Conservation (phyloP, 92 coral and sea anemone genomes). For the Epizoanthus stellaris region DNA sequence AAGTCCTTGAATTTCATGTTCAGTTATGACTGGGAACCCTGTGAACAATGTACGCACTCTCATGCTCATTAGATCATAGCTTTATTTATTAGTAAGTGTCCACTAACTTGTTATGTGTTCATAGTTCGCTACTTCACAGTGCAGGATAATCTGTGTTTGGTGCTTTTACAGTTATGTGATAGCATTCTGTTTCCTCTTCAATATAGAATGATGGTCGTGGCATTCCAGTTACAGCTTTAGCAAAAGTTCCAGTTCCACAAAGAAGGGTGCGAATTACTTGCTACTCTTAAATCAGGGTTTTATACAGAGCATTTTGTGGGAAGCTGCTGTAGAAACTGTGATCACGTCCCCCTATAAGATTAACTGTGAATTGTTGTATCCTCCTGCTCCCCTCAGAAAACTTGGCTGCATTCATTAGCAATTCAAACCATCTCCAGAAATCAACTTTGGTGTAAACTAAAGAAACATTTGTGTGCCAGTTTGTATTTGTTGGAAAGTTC, state of each 20-base stretch:
- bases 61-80: too few species aligned
- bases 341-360: neutral
- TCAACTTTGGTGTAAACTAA: neutral
- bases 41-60: too few species aligned
- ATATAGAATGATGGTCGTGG: conserved; percentile 88
- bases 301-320: neutral
- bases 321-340: neutral
- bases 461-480: too few species aligned
- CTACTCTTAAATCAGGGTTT: conserved; percentile 18
- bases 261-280: conserved; percentile 80
- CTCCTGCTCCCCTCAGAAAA: neutral
- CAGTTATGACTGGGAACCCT: too few species aligned
- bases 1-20: too few species aligned
- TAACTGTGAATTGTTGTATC: neutral
- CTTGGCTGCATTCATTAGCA: neutral
- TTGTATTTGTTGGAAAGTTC: too few species aligned
- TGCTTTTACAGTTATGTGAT: conserved; percentile 55
- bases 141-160: neutral
- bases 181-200: conserved; percentile 68
- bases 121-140: neutral
- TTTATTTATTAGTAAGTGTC: conserved; percentile 19
- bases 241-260: conserved; percentile 88
- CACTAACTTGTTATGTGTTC: conserved; percentile 27
- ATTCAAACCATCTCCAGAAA: neutral
- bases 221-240: conserved; percentile 89